These are phyloP conservation scores for Lepidurus packardi DNA, from an alignment of 1,140 invertebrate species.

Conservation along the genomic window DNA sequence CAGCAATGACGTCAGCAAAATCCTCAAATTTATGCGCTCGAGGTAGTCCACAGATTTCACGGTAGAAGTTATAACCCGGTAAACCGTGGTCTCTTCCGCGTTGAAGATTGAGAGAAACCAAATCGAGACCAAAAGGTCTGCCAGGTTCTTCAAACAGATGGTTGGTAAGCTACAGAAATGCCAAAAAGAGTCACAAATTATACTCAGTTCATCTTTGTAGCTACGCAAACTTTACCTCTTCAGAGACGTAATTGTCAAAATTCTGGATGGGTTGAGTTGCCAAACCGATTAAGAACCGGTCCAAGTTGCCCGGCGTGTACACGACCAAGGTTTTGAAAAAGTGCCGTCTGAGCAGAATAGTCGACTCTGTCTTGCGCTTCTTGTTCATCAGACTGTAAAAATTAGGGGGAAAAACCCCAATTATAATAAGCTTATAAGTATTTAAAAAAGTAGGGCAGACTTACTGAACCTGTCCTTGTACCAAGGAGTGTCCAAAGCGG, in stretches of 20 bases:
- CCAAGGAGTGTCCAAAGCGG: slow-evolving; percentile 78
- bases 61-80: slow-evolving; percentile 48
- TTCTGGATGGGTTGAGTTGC: slow-evolving; percentile 34
- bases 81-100: slow-evolving; percentile 50
- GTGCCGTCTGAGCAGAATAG: slow-evolving; percentile 28
- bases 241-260: slow-evolving; percentile 35
- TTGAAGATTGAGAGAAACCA: slow-evolving; percentile 48
- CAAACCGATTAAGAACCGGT: slow-evolving; percentile 39
- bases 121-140: slow-evolving; percentile 46
- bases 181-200: background rate
- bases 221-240: slow-evolving; percentile 34
- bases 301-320: slow-evolving; percentile 38
- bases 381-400: slow-evolving; percentile 31
- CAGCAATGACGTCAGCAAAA: slow-evolving; percentile 26
- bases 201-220: background rate
- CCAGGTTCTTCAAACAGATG: slow-evolving; percentile 46
- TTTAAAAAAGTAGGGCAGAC: slow-evolving; percentile 39
- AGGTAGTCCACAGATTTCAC: slow-evolving; percentile 51
- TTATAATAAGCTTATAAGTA: background rate
- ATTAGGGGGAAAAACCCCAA: background rate
- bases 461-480: slow-evolving; percentile 71
- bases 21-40: slow-evolving; percentile 28
- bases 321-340: slow-evolving; percentile 33
- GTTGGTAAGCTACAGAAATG: slow-evolving; percentile 43
- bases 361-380: slow-evolving; percentile 27